These are phyloP conservation scores for Tachyglossus aculeatus DNA, from an alignment of 2,797 vertebrate species.

Conservation along the genomic window DNA sequence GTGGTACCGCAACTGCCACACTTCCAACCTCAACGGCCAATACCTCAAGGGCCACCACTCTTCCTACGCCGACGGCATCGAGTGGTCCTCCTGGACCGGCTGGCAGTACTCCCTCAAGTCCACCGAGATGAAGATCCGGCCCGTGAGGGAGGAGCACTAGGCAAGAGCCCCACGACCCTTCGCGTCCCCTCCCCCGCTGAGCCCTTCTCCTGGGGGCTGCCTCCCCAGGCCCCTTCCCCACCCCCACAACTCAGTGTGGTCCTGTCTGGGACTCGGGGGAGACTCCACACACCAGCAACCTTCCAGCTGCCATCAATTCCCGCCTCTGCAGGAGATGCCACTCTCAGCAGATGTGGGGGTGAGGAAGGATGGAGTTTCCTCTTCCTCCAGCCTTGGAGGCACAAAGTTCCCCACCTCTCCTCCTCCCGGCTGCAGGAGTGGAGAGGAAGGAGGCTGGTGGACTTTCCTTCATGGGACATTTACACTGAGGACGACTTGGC, in stretches of 20 bases:
- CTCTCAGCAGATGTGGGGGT: background rate
- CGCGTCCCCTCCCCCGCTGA: background rate
- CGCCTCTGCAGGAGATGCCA: too few species aligned
- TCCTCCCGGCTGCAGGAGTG: background rate
- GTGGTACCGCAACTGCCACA: slow-evolving; percentile 99
- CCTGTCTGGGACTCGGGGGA: background rate
- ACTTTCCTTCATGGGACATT: background rate
- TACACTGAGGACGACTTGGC: background rate
- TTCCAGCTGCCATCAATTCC: background rate
- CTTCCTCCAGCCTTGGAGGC: background rate
- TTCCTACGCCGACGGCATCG: slow-evolving; percentile 94
- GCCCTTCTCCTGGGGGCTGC: too few species aligned
- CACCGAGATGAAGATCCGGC: slow-evolving; percentile 96
- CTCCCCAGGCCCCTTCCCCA: background rate
- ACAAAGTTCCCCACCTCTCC: background rate
- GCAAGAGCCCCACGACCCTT: rapidly evolving
- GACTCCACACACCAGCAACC: background rate
- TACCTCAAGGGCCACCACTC: slow-evolving; percentile 94
- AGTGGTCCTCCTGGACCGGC: slow-evolving; percentile 98
- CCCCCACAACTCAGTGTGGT: background rate
- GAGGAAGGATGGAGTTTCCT: background rate
- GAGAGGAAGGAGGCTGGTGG: background rate
- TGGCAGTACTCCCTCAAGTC: slow-evolving; percentile 99
- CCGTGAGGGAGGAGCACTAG: slow-evolving; percentile 84
- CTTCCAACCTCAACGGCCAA: slow-evolving; percentile 97